Evolutionary conservation across 1,140 invertebrate genomes (phyloP).

Genomic region (Drosophila tani): DNA sequence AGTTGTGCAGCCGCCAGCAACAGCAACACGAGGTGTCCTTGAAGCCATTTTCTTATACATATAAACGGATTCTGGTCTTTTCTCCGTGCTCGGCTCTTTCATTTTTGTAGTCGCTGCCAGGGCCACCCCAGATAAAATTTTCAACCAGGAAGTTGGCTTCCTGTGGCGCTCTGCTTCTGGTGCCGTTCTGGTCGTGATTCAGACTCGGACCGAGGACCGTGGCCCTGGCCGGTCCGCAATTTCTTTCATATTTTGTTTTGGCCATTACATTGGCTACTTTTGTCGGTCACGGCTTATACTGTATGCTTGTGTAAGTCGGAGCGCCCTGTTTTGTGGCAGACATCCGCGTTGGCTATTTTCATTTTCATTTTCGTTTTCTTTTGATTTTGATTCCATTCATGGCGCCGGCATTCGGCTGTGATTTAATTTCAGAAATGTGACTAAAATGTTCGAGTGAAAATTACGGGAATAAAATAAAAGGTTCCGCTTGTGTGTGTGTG

Average conservation of each 20-base stretch:
- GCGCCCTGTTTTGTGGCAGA: constrained; percentile 24
- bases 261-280: constrained; percentile 79
- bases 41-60: constrained; percentile 81
- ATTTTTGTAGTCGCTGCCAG: constrained; percentile 49
- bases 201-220: constrained; percentile 11
- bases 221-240: constrained; percentile 50
- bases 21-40: constrained; percentile 61
- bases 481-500: constrained; percentile 4
- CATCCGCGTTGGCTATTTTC: constrained; percentile 60
- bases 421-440: constrained; percentile 76
- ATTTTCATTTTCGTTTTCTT: constrained; percentile 61
- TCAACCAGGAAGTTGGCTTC: constrained; percentile 78
- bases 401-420: constrained; percentile 52
- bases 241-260: constrained; percentile 74
- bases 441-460: constrained; percentile 72
- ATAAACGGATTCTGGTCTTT: constrained; percentile 69
- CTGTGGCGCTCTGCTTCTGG: constrained; percentile 54
- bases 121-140: constrained; percentile 72
- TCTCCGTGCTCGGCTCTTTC: constrained; percentile 20
- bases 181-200: constrained; percentile 23
- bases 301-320: constrained; percentile 11
- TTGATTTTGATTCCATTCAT: constrained; percentile 64
- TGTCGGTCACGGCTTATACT: constrained; percentile 50
- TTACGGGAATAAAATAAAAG: constrained; percentile 41
- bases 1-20: constrained; percentile 58